Conservation (phyloP, 2,113 vertebrate species). For the Elephantulus edwardii region DNA sequence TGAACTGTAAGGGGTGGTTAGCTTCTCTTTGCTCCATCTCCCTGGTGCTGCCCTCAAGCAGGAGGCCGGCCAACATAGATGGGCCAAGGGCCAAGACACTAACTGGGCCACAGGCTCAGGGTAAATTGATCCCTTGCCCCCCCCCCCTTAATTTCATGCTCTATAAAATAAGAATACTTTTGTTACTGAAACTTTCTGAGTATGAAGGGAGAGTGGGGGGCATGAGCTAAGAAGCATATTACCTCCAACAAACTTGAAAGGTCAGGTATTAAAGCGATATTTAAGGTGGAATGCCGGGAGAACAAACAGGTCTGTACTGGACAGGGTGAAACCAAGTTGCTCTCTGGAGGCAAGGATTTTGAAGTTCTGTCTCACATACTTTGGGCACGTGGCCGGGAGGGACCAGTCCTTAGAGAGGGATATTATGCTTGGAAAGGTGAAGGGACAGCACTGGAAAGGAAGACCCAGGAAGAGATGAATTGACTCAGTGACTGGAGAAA, state of each 20-base stretch:
- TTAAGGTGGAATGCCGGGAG: too few species aligned
- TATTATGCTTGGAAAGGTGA: too few species aligned
- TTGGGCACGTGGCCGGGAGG: too few species aligned
- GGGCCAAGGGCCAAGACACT: background rate
- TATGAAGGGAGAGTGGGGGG: background rate
- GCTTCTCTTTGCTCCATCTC: background rate
- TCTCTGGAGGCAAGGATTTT: too few species aligned
- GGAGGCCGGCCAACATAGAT: background rate
- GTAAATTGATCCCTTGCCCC: background rate
- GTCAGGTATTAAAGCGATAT: background rate
- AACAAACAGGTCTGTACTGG: too few species aligned
- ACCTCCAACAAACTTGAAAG: background rate
- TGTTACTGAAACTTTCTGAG: background rate
- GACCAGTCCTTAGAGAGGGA: too few species aligned
- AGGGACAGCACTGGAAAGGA: too few species aligned
- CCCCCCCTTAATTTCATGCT: background rate
- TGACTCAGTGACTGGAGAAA: too few species aligned
- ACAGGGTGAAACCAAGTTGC: too few species aligned
- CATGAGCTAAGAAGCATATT: background rate
- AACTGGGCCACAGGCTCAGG: background rate
- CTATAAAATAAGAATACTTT: background rate
- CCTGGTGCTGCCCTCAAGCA: background rate
- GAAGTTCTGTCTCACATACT: too few species aligned
- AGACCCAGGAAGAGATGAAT: too few species aligned
- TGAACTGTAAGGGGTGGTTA: slow-evolving; percentile 6